Evolutionary conservation across 1,140 invertebrate genomes (phyloP).

Genomic region (Drusus annulatus): DNA sequence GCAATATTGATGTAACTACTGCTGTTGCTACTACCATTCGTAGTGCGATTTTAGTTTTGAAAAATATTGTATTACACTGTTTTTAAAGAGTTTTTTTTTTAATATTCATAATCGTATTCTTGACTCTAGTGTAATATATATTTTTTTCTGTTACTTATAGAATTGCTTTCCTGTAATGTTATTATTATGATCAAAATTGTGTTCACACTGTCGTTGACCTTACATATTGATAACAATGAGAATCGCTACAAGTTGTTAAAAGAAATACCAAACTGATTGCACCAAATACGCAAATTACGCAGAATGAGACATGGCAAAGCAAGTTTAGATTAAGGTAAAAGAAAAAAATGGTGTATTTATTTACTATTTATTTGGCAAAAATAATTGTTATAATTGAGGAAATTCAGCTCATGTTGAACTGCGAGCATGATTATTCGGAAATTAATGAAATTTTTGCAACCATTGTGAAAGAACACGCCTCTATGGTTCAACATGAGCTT

Average conservation of each 20-base stretch:
- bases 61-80: no score
- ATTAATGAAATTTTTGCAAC: neutral
- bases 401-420: conserved; percentile 21
- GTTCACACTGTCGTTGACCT: neutral
- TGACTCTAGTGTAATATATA: no score
- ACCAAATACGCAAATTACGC: conserved; percentile 47
- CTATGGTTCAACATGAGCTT: conserved; percentile 32
- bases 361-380: conserved; percentile 14
- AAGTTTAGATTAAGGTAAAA: conserved; percentile 20
- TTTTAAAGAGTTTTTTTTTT: no score
- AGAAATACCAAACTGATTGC: conserved; percentile 18
- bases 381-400: neutral
- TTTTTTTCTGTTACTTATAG: no score
- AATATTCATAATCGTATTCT: no score
- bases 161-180: no score
- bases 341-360: neutral
- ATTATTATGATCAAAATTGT: no score
- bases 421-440: conserved; percentile 9
- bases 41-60: no score
- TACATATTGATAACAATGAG: neutral
- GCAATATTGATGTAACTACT: no score
- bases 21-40: no score
- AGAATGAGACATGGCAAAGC: conserved; percentile 3
- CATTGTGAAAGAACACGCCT: no score
- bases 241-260: neutral